A percentile compares a stretch with the other conserved stretches of the same genome.
phyloP scores from a whole-genome alignment of 1,140 invertebrate genomes.

The Metopolophium dirhodum region DNA sequence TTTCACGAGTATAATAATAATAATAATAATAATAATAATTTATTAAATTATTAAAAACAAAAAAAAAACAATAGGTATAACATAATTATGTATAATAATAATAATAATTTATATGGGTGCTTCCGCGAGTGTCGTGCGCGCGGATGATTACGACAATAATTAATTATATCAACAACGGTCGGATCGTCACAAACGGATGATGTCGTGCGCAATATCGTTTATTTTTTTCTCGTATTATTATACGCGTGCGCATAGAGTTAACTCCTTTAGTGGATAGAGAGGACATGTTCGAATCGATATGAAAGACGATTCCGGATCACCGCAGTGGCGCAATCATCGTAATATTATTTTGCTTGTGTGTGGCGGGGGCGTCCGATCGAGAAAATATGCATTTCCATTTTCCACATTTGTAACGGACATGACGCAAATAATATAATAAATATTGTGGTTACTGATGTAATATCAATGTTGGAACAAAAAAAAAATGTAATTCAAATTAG shows the following conservation, averaged over 20 bases:
- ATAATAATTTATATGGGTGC: neutral
- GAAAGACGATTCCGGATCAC: no score
- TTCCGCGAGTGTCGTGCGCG: no score
- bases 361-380: no score
- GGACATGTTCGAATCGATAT: neutral
- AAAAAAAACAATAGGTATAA: neutral
- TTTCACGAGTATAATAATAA: constrained; percentile 34
- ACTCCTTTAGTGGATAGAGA: neutral
- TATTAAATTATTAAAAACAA: constrained; percentile 5
- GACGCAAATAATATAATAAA: no score
- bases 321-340: no score
- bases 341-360: no score
- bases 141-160: no score
- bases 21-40: neutral
- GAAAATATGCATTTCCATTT: no score
- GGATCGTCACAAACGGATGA: no score
- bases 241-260: neutral
- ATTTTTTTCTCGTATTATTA: neutral
- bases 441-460: neutral
- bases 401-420: no score
- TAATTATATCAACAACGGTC: neutral
- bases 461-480: no score
- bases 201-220: neutral
- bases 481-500: neutral
- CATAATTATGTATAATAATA: neutral